Evolutionary conservation across 2,797 vertebrate genomes (phyloP).

Genomic region (Fundulus diaphanus): DNA sequence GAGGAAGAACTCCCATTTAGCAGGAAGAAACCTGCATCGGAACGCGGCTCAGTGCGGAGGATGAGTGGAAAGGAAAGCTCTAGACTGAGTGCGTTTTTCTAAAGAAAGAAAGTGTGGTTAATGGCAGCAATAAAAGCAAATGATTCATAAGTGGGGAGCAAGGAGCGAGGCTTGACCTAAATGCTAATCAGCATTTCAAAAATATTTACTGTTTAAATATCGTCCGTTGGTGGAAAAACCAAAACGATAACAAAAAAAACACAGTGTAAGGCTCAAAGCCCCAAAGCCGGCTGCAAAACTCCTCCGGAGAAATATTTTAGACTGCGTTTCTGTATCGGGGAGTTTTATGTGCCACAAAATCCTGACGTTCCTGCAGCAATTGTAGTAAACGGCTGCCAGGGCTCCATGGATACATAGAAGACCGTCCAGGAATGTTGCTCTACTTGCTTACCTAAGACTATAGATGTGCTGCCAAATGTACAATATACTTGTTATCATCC

Average conservation of each 20-base stretch:
- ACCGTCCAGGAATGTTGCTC: conserved; percentile 31
- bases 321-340: neutral
- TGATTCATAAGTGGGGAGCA: neutral
- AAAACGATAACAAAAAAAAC: neutral
- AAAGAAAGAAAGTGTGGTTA: neutral
- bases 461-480: neutral
- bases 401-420: conserved; percentile 20
- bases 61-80: no score
- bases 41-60: neutral
- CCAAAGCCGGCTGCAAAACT: neutral
- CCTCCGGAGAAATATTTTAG: no score
- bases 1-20: neutral
- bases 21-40: neutral
- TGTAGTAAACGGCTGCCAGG: neutral
- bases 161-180: neutral
- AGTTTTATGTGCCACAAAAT: neutral
- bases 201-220: neutral
- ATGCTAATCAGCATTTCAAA: neutral
- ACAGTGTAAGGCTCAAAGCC: neutral
- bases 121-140: neutral
- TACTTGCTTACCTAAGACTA: neutral
- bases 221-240: neutral
- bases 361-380: neutral
- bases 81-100: no score
- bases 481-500: neutral